Percentiles rank a stretch among this genome's conserved stretches.
Evolutionary conservation across 1,140 invertebrate genomes (phyloP).

Genomic region (Phymorhynchus buccinoides): DNA sequence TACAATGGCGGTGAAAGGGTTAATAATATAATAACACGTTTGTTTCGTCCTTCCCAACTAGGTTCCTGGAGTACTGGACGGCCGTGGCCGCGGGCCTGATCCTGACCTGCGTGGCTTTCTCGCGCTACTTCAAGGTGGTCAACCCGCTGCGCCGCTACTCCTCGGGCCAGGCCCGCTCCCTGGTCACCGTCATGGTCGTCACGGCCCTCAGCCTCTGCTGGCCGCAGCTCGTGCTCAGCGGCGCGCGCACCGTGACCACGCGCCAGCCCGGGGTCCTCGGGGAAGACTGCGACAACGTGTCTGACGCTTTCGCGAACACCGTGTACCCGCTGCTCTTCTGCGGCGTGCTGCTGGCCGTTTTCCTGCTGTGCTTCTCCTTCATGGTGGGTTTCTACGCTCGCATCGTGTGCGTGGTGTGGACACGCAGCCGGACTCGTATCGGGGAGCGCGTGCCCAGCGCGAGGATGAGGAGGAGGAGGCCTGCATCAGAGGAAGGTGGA

Average conservation of each 20-base stretch:
- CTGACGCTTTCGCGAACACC: slow-evolving; percentile 22
- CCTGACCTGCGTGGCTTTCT: slow-evolving; percentile 41
- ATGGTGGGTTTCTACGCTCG: slow-evolving; percentile 41
- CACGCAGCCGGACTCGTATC: slow-evolving; percentile 32
- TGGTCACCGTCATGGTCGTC: slow-evolving; percentile 34
- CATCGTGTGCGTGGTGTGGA: slow-evolving; percentile 37
- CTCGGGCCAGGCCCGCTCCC: slow-evolving; percentile 33
- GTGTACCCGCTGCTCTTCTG: slow-evolving; percentile 43
- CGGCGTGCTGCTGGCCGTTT: slow-evolving; percentile 31
- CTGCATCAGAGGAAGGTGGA: neutral
- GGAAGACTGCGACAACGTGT: slow-evolving; percentile 35
- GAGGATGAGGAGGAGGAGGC: neutral
- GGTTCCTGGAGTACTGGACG: slow-evolving; percentile 34
- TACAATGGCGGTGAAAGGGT: too few species aligned
- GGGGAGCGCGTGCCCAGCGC: slow-evolving; percentile 33
- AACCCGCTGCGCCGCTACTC: slow-evolving; percentile 37
- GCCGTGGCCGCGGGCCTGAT: slow-evolving; percentile 34
- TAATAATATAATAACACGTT: too few species aligned
- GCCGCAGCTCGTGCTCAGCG: slow-evolving; percentile 41
- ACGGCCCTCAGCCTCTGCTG: slow-evolving; percentile 38
- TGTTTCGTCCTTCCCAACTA: neutral
- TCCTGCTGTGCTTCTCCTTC: slow-evolving; percentile 37
- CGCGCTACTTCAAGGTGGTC: slow-evolving; percentile 41
- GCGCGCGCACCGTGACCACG: slow-evolving; percentile 40
- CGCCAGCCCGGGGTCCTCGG: slow-evolving; percentile 35